Percentiles rank a stretch among this genome's conserved stretches.
Conservation (phyloP, 2,797 vertebrate species). For the Hypotaenidia philippensis region DNA sequence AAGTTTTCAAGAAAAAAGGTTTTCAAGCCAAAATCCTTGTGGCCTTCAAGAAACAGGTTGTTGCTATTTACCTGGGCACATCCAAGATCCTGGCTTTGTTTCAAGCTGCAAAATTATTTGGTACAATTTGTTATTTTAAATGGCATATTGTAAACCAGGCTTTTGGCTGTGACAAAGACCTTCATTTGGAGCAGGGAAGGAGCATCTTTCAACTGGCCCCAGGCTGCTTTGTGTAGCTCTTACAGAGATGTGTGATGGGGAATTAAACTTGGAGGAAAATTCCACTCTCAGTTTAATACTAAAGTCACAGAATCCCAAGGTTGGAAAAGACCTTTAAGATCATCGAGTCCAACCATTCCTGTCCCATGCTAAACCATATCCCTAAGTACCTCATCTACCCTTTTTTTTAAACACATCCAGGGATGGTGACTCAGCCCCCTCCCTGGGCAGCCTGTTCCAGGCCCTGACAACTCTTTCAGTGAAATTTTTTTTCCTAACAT, state of each 20-base stretch:
- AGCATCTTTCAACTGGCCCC: not conserved
- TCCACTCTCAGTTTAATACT: not conserved
- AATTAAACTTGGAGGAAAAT: not conserved
- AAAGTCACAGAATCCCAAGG: not conserved
- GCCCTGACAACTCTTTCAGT: no score
- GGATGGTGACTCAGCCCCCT: no score
- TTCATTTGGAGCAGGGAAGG: not conserved
- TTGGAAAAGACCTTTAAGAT: no score
- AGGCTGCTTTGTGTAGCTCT: not conserved
- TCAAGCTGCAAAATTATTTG: not conserved
- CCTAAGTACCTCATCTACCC: no score
- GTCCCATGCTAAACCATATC: no score
- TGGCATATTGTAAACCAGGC: not conserved
- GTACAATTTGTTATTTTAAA: not conserved
- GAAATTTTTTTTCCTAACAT: no score
- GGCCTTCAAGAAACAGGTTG: not conserved
- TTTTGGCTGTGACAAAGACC: not conserved
- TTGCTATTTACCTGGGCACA: not conserved
- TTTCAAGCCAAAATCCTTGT: not conserved
- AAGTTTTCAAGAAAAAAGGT: not conserved
- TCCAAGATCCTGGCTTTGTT: not conserved
- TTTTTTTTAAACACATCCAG: no score
- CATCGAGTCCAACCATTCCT: no score
- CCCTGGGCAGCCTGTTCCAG: no score
- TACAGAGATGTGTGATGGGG: not conserved